A percentile compares a stretch with the other conserved stretches of the same genome.
phyloP scores from a whole-genome alignment of 2,888 invertebrate genomes.

The Lasioglossum zephyrum region DNA sequence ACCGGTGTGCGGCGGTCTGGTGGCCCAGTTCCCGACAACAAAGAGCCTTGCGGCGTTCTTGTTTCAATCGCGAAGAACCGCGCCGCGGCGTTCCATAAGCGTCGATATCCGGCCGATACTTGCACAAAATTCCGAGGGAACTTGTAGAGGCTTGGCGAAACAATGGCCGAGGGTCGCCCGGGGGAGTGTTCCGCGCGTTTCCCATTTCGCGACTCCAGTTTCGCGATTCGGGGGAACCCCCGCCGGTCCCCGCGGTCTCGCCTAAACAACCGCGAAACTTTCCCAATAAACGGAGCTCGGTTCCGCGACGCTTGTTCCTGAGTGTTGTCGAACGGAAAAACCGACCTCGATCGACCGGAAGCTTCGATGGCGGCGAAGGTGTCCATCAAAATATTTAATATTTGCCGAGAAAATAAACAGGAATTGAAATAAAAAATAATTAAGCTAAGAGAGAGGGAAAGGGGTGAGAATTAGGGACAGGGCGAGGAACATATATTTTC shows the following conservation, averaged over 20 bases:
- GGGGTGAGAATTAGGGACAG: too few species aligned
- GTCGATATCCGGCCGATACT: slow-evolving; percentile 26
- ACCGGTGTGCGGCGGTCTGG: not conserved
- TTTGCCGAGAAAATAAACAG: too few species aligned
- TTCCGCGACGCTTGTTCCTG: not conserved
- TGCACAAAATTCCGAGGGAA: slow-evolving; percentile 25
- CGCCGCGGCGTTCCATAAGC: not conserved
- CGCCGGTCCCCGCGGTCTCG: not conserved
- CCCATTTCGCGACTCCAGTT: not conserved
- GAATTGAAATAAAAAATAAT: too few species aligned
- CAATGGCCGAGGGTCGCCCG: slow-evolving; percentile 16
- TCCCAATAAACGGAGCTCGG: slow-evolving; percentile 34
- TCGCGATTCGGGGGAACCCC: not conserved
- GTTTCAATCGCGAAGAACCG: slow-evolving; percentile 3
- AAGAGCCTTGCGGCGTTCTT: not conserved
- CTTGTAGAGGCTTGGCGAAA: slow-evolving; percentile 12
- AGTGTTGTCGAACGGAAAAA: not conserved
- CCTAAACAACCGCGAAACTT: slow-evolving; percentile 24
- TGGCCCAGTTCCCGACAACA: slow-evolving; percentile 13
- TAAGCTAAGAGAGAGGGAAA: too few species aligned
- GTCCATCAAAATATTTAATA: too few species aligned
- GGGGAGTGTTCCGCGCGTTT: not conserved
- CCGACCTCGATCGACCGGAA: not conserved
- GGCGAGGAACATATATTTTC: too few species aligned
- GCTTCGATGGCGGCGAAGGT: not conserved